Evolutionary conservation across 2,888 invertebrate species (phyloP), one percentile per base, ranked within the genome.

Genomic region (Biston stratarius): DNA sequence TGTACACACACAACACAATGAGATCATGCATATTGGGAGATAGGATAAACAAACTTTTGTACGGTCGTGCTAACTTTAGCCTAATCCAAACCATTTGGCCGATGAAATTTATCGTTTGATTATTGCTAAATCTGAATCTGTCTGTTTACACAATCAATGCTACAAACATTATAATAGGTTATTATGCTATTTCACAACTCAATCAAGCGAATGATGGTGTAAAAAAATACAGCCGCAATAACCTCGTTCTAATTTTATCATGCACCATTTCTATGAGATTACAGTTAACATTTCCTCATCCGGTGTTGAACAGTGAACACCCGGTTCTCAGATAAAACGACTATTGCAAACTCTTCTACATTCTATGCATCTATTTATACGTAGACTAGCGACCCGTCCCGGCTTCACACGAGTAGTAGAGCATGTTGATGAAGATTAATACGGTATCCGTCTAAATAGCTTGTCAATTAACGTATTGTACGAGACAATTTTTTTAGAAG

Each of bases 281-380:
- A 77, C 74, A 76, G 75, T 71, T 71, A 78, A 78, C 77, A 78
- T 83, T 84, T 85, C 84, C 84, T 78, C 78, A 83, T 86, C 83
- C 85, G 84, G 76, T 72, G 60, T 40, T 5, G 48, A 52, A 61
- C 61, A 42, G 55, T 42, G 55, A 55, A 44, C 55, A 66, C 66
- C 52, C 66, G 66, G 66, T 66, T 36, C 45, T 15, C 6, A 64
- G 64, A 72, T 67, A 69, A 69, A 69, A 64, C 56, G 45, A 63
- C 49, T 40, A 15, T 36, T 40, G 33, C 15, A n/a, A 59, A 52
- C 49, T 61, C 40, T 57, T 36, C 34, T 36, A 36, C 55, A 64
- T 65, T 61, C 55, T 55, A 61, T 40, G 58, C 33, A 42, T 24
- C 24, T 3, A 24, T 24, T 24, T 24, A 24, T 24, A 24, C 3